Evolutionary conservation across 2,797 vertebrate genomes (phyloP).

Genomic region (Bradypodion pumilum): DNA sequence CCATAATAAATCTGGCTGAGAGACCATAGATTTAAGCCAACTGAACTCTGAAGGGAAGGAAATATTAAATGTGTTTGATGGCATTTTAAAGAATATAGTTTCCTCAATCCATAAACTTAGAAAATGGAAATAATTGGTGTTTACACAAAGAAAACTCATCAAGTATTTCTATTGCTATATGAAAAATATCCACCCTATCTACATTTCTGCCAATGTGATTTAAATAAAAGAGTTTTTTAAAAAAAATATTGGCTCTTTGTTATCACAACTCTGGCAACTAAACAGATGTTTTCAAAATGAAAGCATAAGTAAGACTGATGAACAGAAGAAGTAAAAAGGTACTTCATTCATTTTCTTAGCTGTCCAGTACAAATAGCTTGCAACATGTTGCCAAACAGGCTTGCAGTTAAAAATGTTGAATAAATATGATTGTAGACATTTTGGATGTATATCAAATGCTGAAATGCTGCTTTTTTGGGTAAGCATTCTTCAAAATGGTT

Average conservation of each 20-base stretch:
- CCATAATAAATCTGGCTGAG: slow-evolving; percentile 76
- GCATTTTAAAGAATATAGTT: slow-evolving; percentile 77
- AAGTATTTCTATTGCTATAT: slow-evolving; percentile 62
- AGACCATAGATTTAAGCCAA: slow-evolving; percentile 73
- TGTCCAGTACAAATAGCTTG: slow-evolving; percentile 13
- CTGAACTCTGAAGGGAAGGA: slow-evolving; percentile 70
- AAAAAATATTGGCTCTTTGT: slow-evolving; percentile 57
- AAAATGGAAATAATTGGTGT: slow-evolving; percentile 69
- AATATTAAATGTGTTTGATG: slow-evolving; percentile 72
- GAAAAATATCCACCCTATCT: slow-evolving; percentile 48
- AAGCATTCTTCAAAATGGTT: neutral
- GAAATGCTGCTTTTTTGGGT: neutral
- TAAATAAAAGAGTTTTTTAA: slow-evolving; percentile 57
- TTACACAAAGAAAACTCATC: slow-evolving; percentile 52
- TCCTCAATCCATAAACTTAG: slow-evolving; percentile 61
- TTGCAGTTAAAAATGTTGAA: neutral
- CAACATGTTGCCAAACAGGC: slow-evolving; percentile 6
- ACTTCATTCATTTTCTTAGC: slow-evolving; percentile 3
- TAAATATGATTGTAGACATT: neutral
- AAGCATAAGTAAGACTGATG: slow-evolving; percentile 29
- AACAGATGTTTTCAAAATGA: slow-evolving; percentile 40
- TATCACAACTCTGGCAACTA: slow-evolving; percentile 33
- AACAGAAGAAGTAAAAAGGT: slow-evolving; percentile 7
- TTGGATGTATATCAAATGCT: neutral
- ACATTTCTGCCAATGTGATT: slow-evolving; percentile 53